phyloP scores from a whole-genome alignment of 2,888 invertebrate species.

The Phortica magna region DNA sequence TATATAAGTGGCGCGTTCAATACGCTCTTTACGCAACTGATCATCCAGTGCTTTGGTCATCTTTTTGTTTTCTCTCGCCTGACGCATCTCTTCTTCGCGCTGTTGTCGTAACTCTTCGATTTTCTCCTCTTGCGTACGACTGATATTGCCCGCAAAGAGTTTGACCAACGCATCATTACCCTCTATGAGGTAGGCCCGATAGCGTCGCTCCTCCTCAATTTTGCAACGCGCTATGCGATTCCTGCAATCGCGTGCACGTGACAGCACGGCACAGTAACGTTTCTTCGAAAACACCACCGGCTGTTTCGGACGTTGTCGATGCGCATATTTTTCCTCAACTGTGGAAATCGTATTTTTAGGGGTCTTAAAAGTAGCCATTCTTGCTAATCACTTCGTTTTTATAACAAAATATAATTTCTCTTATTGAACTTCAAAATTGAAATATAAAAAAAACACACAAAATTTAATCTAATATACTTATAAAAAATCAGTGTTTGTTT shows the following conservation, averaged over 20 bases:
- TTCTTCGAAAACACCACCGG: slow-evolving; percentile 57
- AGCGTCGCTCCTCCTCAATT: slow-evolving; percentile 53
- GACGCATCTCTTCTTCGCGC: neutral
- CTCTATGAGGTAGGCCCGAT: slow-evolving; percentile 53
- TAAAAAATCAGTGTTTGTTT: neutral
- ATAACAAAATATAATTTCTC: neutral
- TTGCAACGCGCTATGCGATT: slow-evolving; percentile 31
- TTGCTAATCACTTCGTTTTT: neutral
- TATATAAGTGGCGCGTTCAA: slow-evolving; percentile 51
- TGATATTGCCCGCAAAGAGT: slow-evolving; percentile 37
- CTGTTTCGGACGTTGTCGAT: neutral
- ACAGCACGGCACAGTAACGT: slow-evolving; percentile 49
- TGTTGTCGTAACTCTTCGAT: slow-evolving; percentile 5
- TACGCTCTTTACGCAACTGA: slow-evolving; percentile 54
- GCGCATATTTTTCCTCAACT: neutral
- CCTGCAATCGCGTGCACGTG: slow-evolving; percentile 42
- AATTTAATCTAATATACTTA: neutral
- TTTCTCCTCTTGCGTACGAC: slow-evolving; percentile 26
- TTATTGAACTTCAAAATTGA: neutral
- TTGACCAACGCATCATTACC: slow-evolving; percentile 47
- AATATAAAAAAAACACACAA: no score
- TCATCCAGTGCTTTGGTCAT: slow-evolving; percentile 34
- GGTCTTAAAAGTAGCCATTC: neutral
- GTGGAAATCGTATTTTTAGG: neutral
- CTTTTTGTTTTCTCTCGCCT: neutral